Evolutionary conservation across 2,797 vertebrate genomes (phyloP).

Genomic region (Darevskia nairensis): DNA sequence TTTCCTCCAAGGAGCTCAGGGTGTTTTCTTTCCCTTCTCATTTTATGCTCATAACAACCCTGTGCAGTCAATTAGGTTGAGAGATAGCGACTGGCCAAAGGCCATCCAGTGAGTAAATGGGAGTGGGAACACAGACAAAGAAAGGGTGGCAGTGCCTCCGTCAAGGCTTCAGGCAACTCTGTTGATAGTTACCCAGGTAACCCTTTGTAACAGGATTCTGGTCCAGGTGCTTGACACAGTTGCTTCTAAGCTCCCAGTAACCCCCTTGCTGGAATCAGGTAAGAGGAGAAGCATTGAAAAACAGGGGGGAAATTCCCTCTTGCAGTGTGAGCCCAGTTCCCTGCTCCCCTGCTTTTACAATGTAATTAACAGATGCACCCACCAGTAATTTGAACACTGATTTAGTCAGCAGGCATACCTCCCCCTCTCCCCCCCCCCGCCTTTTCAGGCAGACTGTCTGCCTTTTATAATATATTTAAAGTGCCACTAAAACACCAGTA

Average conservation of each 20-base stretch:
- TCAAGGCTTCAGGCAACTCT: not conserved
- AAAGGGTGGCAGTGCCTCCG: not conserved
- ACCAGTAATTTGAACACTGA: not conserved
- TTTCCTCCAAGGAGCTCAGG: not conserved
- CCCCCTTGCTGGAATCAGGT: not conserved
- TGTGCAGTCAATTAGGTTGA: no score
- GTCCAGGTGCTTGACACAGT: not conserved
- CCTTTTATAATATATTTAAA: not conserved
- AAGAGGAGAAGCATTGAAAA: not conserved
- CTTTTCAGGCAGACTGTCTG: not conserved
- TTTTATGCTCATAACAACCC: no score
- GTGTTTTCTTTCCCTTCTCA: not conserved
- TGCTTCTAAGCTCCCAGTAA: no score
- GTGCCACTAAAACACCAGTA: not conserved
- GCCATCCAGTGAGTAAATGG: no score
- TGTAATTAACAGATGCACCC: not conserved
- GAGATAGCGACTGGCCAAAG: no score
- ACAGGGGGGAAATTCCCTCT: not conserved
- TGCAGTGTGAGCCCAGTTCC: not conserved
- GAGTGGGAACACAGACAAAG: not conserved
- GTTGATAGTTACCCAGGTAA: not conserved
- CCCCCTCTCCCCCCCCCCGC: no score
- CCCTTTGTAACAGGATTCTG: not conserved
- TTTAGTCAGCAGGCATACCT: not conserved
- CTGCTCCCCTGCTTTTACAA: not conserved